Evolutionary conservation across 1,140 invertebrate species (phyloP), one percentile per base, ranked within the genome.

Genomic region (Leptinotarsa lineolata): DNA sequence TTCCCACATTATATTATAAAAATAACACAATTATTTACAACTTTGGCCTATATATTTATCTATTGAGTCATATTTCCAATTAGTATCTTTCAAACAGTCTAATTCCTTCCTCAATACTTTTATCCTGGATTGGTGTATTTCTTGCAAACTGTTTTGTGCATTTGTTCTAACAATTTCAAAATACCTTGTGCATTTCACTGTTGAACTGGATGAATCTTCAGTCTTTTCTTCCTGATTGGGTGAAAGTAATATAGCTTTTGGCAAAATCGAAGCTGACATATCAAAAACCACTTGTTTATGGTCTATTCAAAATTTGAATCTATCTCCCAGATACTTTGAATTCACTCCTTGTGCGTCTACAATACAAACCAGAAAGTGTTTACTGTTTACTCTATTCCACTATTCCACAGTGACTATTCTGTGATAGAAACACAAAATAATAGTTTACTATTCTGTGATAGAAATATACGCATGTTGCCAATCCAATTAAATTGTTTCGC

Each of bases 1-100:
- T 11, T 11, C 11, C 30, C 30, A 39, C 30, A 39, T 39, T 39
- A 39, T 39, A 11, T 39, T 39, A 11, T 8, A 39, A 39, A 22
- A 39, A 39, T 11, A 0, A 21, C 12, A 22, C 13, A 64, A 45
- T 72, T 22, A 72, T 65, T 67, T 54, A 48, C 21, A 66, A 21
- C 72, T 79, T 65, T 86, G 85, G 12, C 86, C 86, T 67, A 86
- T 85, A 72, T 83, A 86, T 74, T 85, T 85, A 68, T 86, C 86
- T 73, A 86, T 84, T 8, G 83, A 77, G 59, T 82, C 80, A 79
- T 86, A 86, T 70, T 84, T 86, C 86, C 85, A 87, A 64, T 85
- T 82, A 18, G 85, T 86, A 71, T 83, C 82, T 72, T 84, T 81
- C 30, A 86, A 73, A 76, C 84, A 83, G 58, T 87, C 85, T 16